Conservation (phyloP, 2,888 invertebrate genomes). For the Schizaphis graminum region DNA sequence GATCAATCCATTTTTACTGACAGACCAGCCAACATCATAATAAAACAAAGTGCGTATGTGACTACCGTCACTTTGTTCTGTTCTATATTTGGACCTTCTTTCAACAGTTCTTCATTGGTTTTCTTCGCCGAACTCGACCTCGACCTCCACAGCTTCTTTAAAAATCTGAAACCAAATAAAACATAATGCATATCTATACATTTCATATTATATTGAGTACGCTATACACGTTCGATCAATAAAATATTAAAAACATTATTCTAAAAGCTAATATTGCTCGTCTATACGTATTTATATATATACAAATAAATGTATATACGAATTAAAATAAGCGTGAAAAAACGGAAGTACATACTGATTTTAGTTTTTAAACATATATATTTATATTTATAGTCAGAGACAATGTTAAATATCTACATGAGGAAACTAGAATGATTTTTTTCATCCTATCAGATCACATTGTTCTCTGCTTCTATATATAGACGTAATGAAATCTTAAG, state of each 20-base stretch:
- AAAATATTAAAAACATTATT: background rate
- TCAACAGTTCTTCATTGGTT: slow-evolving; percentile 29
- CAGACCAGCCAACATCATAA: slow-evolving; percentile 62
- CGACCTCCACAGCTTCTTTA: slow-evolving; percentile 53
- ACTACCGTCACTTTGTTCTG: slow-evolving; percentile 41
- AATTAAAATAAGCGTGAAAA: background rate
- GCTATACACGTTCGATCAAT: background rate
- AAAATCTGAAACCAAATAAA: slow-evolving; percentile 50
- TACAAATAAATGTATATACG: background rate
- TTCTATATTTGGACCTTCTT: slow-evolving; percentile 24
- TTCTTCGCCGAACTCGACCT: slow-evolving; percentile 33
- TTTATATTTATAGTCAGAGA: background rate
- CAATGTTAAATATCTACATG: background rate
- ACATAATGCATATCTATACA: background rate
- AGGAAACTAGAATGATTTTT: background rate
- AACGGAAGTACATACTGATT: background rate
- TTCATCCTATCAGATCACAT: background rate
- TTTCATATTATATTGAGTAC: background rate
- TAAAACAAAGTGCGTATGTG: slow-evolving; percentile 60
- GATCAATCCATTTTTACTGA: slow-evolving; percentile 54
- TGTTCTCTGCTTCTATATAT: background rate
- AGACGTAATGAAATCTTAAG: background rate
- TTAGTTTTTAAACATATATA: background rate
- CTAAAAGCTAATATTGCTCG: background rate
- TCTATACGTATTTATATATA: background rate